Evolutionary conservation across 1,140 invertebrate species (phyloP).

Genomic region (Anastrepha ludens): DNA sequence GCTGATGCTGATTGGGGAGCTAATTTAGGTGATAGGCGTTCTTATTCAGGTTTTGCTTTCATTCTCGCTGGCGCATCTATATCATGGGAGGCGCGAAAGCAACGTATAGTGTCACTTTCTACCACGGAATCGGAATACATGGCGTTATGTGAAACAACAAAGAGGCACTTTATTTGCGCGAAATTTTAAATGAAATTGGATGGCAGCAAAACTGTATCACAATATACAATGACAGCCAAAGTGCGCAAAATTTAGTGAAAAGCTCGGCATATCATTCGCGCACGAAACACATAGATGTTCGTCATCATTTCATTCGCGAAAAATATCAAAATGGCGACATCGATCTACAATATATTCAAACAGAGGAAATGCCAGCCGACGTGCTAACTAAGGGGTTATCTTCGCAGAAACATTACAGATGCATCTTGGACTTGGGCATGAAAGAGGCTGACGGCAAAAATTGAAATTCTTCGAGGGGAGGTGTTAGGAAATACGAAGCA

Average conservation of each 20-base stretch:
- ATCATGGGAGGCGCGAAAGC: constrained; percentile 37
- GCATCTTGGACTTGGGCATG: constrained; percentile 6
- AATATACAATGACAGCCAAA: too few relatives aligned
- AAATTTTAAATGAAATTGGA: not conserved
- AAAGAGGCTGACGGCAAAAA: too few relatives aligned
- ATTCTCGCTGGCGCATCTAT: constrained; percentile 54
- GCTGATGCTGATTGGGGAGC: constrained; percentile 54
- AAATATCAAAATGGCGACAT: constrained; percentile 61
- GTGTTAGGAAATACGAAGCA: too few relatives aligned
- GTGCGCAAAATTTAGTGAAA: constrained; percentile 54
- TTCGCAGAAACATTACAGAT: constrained; percentile 52
- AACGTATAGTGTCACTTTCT: constrained; percentile 4
- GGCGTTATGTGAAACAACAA: constrained; percentile 24
- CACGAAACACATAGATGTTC: constrained; percentile 70
- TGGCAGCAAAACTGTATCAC: not conserved
- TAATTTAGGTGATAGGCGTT: constrained; percentile 61
- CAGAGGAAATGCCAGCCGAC: constrained; percentile 65
- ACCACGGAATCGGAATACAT: constrained; percentile 73
- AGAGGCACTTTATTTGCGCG: constrained; percentile 29
- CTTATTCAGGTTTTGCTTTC: constrained; percentile 68
- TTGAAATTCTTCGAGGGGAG: too few relatives aligned
- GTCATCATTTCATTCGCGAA: constrained; percentile 44
- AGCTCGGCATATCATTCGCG: constrained; percentile 63
- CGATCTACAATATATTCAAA: constrained; percentile 39
- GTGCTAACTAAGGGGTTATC: constrained; percentile 60